Evolutionary conservation across 30 jellyfish, hydroid and myxozoan species (phyloP), one percentile per base, ranked within the genome.

Genomic region (Rhopilema esculentum): DNA sequence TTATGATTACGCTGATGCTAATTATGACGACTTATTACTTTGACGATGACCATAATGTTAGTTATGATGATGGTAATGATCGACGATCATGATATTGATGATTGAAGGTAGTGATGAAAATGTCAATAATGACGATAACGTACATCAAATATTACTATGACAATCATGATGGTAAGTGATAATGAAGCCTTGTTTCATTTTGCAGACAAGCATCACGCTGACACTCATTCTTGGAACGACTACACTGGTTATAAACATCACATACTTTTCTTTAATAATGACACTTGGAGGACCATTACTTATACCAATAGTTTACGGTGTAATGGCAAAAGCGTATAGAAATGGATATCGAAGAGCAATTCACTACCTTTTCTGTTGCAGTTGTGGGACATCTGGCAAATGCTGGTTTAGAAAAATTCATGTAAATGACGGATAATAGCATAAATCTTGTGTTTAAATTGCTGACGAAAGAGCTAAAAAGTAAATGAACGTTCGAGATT

Each of bases 281-380:
- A 92, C 97, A 1, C 52, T 92, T 26, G 79, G 78, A 19, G 75
- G 98, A 53, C 93, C 98, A 20, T 40, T 92, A 17, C 72, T 79
- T 25, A 85, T 86, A 20, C 98, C 98, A 48, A 86, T 92, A 18
- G 98, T 92, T 9, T 92, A 76, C 66, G 96, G 97, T 7, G 91
- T 92, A 1, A 92, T 92, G 98, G 91, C 97, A 4, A 86, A 92
- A 68, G 94, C 98, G 23, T 92, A 92, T 75, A 48, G 93, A 22
- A 33, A 31, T 29, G 92, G 90, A 8, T 92, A 92, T 69, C 57
- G 66, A 22, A 66, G 79, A 22, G 91, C 91, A 9, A 15, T 81
- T 0, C 27, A 72, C 62, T 40, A 27, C 23, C 28, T 67, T 15
- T 67, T 66, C 76, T 81, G 91, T 26, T 66, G 91, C 63, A 23